Conservation (phyloP, 1,140 invertebrate species). For the Phenacoccus solenopsis region DNA sequence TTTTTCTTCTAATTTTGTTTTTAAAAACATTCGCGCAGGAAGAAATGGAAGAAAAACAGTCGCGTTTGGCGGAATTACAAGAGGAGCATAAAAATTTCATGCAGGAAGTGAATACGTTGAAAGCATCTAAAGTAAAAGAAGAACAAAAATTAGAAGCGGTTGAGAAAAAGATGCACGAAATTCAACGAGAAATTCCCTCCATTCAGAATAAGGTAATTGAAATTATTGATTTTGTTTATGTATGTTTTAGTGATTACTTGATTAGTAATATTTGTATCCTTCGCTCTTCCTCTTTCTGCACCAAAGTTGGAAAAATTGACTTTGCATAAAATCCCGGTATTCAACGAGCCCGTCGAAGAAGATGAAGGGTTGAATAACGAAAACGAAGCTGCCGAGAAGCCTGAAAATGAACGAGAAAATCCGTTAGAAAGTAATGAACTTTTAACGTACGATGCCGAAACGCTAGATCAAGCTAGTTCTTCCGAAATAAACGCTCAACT, state of each 20-base stretch:
- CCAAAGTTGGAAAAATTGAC: constrained; percentile 46
- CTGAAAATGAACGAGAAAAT: constrained; percentile 26
- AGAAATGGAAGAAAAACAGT: constrained; percentile 38
- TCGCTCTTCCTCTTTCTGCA: not conserved
- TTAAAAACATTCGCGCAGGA: constrained; percentile 30
- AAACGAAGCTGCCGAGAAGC: not conserved
- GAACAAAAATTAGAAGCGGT: constrained; percentile 58
- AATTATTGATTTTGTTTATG: not conserved
- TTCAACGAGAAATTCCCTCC: constrained; percentile 37
- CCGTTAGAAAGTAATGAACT: constrained; percentile 34
- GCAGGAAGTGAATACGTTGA: constrained; percentile 51
- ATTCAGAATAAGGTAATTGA: constrained; percentile 30
- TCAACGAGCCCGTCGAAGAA: constrained; percentile 10
- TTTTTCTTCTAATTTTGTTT: not conserved
- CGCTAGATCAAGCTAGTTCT: constrained; percentile 46
- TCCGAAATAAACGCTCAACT: constrained; percentile 50
- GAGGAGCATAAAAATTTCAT: constrained; percentile 41
- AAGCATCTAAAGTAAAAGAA: constrained; percentile 54
- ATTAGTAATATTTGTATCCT: not conserved
- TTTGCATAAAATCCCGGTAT: constrained; percentile 53
- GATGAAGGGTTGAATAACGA: not conserved
- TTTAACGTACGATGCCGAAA: constrained; percentile 47
- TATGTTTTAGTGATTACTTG: constrained; percentile 2
- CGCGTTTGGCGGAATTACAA: constrained; percentile 39
- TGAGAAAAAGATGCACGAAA: constrained; percentile 49